Base-by-base conservation (phyloP, 2,797 vertebrate genomes). In the Emys orbicularis region DNA sequence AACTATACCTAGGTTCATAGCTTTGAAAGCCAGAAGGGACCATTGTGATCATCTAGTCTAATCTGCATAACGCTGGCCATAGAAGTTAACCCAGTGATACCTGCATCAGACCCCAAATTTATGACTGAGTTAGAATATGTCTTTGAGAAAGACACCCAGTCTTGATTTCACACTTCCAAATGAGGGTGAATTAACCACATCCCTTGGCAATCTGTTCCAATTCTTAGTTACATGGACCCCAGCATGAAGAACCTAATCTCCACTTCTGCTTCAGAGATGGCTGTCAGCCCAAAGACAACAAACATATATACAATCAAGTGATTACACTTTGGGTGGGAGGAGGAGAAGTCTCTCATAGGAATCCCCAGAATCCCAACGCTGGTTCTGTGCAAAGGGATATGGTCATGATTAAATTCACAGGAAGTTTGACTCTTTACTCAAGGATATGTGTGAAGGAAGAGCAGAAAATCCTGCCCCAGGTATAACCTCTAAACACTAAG, bases 341-440 rank as follows among this genome's bases (percentile, higher is more conserved):
- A 83, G 59, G 5, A 34, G 0, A 2, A 29, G 4, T 49, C 65
- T 87, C 4, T 3, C 57, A 47, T 65, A n/a, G 72, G 83, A 90
- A 83, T 16, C 34, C 54, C 54, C 80, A 4, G 0, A 0, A 21
- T 2, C 50, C 94, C 0, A 0, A 34, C n/a, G 52, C 1, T 1
- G 65, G 72, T 80, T 8, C 52, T 0, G 0, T n/a, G 82, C 0
- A 0, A 7, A 56, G 56, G 0, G 0, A 81, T 80, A 85, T 9
- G 59, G 79, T 23, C 72, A 29, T 44, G 72, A 47, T 76, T 27
- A 3, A 37, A 4, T 74, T 74, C 12, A 4, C 61, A 52, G 19
- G 50, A 57, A 44, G 50, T 6, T 3, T 21, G 31, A 50, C 16
- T 27, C 52, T 0, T 2, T 59, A 37, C 19, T 16, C 86, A 18